Percentiles rank a stretch among this genome's conserved stretches.
Evolutionary conservation across 2,888 invertebrate species (phyloP).

Genomic region (Andrena bucephala): DNA sequence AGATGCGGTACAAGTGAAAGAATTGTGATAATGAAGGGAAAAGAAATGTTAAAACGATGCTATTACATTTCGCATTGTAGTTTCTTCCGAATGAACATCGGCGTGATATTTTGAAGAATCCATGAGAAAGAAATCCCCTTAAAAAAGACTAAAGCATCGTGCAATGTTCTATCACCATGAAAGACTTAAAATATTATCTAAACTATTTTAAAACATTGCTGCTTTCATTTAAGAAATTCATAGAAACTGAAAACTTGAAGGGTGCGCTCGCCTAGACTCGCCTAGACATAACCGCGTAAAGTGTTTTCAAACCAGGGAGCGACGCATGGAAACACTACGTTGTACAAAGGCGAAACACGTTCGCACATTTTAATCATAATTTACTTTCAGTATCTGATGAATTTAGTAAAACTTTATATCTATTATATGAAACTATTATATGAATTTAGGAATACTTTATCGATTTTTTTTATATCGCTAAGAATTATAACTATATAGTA

Average conservation of each 20-base stretch:
- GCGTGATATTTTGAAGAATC: neutral
- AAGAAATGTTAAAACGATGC: neutral
- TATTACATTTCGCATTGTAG: neutral
- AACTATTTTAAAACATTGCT: neutral
- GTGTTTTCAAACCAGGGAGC: neutral
- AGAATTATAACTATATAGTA: conserved; percentile 17
- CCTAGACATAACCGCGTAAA: neutral
- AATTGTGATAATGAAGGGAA: neutral
- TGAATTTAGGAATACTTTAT: conserved; percentile 1
- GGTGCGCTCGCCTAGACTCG: neutral
- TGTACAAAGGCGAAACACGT: conserved; percentile 14
- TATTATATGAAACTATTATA: too few relatives aligned
- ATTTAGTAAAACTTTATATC: conserved; percentile 8
- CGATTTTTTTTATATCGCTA: conserved; percentile 8
- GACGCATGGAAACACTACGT: conserved; percentile 23
- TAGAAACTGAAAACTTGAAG: neutral
- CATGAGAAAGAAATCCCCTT: conserved; percentile 1
- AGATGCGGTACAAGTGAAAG: neutral
- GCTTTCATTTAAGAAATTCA: neutral
- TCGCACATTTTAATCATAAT: neutral
- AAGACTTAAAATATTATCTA: conserved; percentile 3
- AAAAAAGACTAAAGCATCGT: neutral
- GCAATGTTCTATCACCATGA: neutral
- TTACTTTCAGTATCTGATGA: neutral
- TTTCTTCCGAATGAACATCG: conserved; percentile 2